A percentile compares a stretch with the other conserved stretches of the same genome.
Evolutionary conservation across 2,888 invertebrate species (phyloP).

Genomic region (Argyra leucocephala): DNA sequence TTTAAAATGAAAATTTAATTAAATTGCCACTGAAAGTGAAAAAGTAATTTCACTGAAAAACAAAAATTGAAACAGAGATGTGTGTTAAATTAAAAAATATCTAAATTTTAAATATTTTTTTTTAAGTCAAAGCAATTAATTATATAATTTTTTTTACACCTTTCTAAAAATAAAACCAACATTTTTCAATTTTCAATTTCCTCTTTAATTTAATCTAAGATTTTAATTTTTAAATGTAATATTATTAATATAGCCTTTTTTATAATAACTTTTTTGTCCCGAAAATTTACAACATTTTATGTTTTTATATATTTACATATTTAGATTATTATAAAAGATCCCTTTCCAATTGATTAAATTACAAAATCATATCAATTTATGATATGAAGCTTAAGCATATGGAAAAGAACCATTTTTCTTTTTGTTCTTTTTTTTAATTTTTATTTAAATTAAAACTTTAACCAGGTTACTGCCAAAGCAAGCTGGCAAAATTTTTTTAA

Average conservation of each 20-base stretch:
- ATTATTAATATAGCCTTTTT: not conserved
- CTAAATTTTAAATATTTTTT: no score
- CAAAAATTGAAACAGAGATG: no score
- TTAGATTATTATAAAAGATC: not conserved
- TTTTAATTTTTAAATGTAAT: not conserved
- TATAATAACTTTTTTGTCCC: not conserved
- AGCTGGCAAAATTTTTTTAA: not conserved
- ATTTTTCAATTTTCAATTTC: not conserved
- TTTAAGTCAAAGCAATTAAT: no score
- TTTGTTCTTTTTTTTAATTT: no score
- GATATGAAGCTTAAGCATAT: not conserved
- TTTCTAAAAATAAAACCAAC: no score
- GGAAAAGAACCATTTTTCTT: not conserved
- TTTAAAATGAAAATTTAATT: no score
- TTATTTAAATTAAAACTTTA: not conserved
- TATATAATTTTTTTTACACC: no score
- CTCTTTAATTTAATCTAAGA: not conserved
- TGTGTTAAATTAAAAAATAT: no score
- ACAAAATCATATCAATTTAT: conserved; percentile 1
- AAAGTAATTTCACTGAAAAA: no score
- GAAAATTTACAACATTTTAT: no score
- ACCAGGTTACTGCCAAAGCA: not conserved
- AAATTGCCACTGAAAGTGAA: no score
- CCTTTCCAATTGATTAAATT: not conserved
- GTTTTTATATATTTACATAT: no score